Evolutionary conservation across 2,113 vertebrate genomes (phyloP), one percentile per base, ranked within the genome.

Genomic region (Coturnix japonica): DNA sequence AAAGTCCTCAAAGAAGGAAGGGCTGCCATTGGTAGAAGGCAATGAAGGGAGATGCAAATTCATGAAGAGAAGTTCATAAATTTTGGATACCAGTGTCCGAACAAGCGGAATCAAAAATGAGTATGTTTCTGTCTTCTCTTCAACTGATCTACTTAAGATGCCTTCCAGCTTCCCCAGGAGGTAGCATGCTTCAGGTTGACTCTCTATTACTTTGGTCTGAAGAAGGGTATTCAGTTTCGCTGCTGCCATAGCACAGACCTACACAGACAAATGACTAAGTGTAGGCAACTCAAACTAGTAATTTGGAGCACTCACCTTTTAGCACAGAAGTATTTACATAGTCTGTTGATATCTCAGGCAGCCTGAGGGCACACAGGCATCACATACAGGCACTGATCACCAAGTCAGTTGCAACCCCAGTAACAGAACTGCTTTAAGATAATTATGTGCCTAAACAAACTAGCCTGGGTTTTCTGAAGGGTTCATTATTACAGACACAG

Each of bases 1-100:
- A 89, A 99, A 99, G 96, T 99, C 99, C 97, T 99, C 99, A 86
- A 99, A 99, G 96, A 99, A 99, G 53, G 99, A 99, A 3, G 99
- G 98, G 75, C 98, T 99, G 65, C 99, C 98, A 49, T 99, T 99
- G 65, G 98, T 98, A 92, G 99, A 98, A 18, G 99, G 99, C 66
- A 99, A 97, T n/a, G 98, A 98, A 53, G 99, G 99, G 44, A 99
- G 97, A 93, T 99, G 99, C 54, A 99, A 97, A 87, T 98, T 98
- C 99, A 99, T 99, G 97, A 99, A 99, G 35, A 99, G 98, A 75
- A 99, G 98, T 31, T 98, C 98, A 93, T 99, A 98, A 47, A 99
- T 98, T 97, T 99, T 99, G 87, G 98, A 98, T 49, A 99, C 97
- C 80, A 99, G 96, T 3, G 99, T 99, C 23, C 99, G 98, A 74